phyloP scores from a whole-genome alignment of 2,888 invertebrate species.

The Rhorus exstirpatorius region DNA sequence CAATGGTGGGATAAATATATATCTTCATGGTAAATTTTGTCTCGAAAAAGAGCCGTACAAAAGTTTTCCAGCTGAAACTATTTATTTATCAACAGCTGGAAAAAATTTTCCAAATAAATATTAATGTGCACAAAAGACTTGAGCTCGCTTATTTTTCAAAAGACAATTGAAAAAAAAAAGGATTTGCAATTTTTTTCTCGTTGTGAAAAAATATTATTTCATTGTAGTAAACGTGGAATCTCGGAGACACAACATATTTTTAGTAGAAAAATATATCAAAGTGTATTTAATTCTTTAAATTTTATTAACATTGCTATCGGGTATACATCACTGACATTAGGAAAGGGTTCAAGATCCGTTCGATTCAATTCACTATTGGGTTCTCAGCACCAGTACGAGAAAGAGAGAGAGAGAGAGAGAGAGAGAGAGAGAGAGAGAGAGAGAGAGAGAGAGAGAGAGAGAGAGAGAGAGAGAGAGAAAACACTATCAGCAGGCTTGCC shows the following conservation, averaged over 20 bases:
- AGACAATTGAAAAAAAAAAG: too few relatives aligned
- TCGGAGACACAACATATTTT: too few relatives aligned
- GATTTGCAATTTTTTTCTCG: too few relatives aligned
- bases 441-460: slow-evolving; percentile 43
- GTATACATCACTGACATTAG: not conserved
- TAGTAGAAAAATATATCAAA: too few relatives aligned
- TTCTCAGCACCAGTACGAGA: slow-evolving; percentile 31
- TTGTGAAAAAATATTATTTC: too few relatives aligned
- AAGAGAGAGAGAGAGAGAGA: slow-evolving; percentile 30
- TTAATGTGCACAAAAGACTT: too few relatives aligned
- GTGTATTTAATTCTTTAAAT: not conserved
- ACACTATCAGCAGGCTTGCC: slow-evolving; percentile 62
- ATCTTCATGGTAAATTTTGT: not conserved
- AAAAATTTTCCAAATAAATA: too few relatives aligned
- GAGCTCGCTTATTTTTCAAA: too few relatives aligned
- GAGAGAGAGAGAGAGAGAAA: slow-evolving; percentile 32
- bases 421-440: slow-evolving; percentile 24
- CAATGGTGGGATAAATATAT: slow-evolving; percentile 6
- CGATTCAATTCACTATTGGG: slow-evolving; percentile 62
- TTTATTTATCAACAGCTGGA: too few relatives aligned
- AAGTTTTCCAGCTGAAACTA: not conserved
- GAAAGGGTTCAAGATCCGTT: slow-evolving; percentile 59
- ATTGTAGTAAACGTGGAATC: too few relatives aligned
- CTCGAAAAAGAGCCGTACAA: not conserved
- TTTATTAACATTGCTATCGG: slow-evolving; percentile 2